Evolutionary conservation across 2,113 vertebrate species (phyloP).

Genomic region (Colaptes auratus): DNA sequence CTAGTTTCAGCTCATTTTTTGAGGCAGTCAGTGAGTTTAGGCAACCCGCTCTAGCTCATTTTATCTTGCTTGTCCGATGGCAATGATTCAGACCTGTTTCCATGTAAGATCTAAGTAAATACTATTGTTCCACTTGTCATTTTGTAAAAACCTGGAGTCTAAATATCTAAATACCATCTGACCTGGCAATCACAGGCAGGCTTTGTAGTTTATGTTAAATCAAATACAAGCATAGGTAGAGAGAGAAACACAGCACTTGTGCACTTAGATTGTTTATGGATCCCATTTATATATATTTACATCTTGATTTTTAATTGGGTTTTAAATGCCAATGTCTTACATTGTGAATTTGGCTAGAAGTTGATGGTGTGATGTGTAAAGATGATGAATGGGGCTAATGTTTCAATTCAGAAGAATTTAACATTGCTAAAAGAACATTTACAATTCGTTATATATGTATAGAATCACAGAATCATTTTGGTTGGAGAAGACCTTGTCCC

Average conservation of each 20-base stretch:
- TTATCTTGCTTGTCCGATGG: not conserved
- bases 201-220: not conserved
- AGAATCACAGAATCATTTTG: too few relatives aligned
- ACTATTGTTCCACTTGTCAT: not conserved
- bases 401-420: not conserved
- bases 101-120: accelerated
- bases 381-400: not conserved
- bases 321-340: not conserved
- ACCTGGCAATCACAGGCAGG: not conserved
- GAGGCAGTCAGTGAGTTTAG: not conserved
- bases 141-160: not conserved
- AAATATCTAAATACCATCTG: not conserved
- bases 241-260: not conserved
- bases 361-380: not conserved
- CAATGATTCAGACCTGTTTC: not conserved
- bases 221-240: not conserved
- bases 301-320: not conserved
- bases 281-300: too few relatives aligned
- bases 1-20: not conserved
- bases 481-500: too few relatives aligned
- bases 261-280: not conserved
- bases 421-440: not conserved
- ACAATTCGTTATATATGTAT: not conserved
- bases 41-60: not conserved
- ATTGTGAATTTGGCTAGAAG: not conserved